phyloP scores from a whole-genome alignment of 1,140 invertebrate species.

The Camponotus vicinus region DNA sequence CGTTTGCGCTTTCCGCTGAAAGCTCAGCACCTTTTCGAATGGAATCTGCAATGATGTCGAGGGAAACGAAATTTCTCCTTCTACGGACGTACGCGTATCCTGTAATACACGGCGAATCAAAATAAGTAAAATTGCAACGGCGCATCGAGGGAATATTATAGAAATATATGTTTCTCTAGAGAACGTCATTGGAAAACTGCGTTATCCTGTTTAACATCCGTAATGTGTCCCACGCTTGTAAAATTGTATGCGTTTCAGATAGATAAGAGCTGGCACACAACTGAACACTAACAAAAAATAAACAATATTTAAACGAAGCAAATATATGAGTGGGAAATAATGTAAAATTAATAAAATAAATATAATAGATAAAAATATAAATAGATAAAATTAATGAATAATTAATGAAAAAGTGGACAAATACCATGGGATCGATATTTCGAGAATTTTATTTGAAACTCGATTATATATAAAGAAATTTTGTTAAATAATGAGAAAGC shows the following conservation, averaged over 20 bases:
- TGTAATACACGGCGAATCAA: constrained; percentile 45
- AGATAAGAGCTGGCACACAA: neutral
- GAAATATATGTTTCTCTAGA: constrained; percentile 37
- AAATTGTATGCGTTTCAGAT: constrained; percentile 3
- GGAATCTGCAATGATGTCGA: constrained; percentile 40
- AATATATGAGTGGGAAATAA: neutral
- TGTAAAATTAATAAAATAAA: neutral
- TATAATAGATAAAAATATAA: neutral
- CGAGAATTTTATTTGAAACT: too few relatives aligned
- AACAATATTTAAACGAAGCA: neutral
- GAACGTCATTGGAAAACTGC: neutral
- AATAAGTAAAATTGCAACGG: constrained; percentile 43
- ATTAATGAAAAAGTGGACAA: too few relatives aligned
- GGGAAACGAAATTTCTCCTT: constrained; percentile 59
- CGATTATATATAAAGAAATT: too few relatives aligned
- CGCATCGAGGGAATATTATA: constrained; percentile 6
- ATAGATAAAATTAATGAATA: too few relatives aligned
- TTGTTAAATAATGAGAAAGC: too few relatives aligned
- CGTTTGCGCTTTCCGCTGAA: constrained; percentile 45
- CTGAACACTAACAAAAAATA: neutral
- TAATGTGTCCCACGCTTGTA: neutral
- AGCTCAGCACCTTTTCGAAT: constrained; percentile 67
- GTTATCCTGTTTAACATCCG: constrained; percentile 9
- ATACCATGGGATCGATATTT: too few relatives aligned
- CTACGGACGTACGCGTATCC: constrained; percentile 40